A percentile compares a stretch with the other conserved stretches of the same genome.
Evolutionary conservation across 2,888 invertebrate species (phyloP).

Genomic region (Acleris holmiana): DNA sequence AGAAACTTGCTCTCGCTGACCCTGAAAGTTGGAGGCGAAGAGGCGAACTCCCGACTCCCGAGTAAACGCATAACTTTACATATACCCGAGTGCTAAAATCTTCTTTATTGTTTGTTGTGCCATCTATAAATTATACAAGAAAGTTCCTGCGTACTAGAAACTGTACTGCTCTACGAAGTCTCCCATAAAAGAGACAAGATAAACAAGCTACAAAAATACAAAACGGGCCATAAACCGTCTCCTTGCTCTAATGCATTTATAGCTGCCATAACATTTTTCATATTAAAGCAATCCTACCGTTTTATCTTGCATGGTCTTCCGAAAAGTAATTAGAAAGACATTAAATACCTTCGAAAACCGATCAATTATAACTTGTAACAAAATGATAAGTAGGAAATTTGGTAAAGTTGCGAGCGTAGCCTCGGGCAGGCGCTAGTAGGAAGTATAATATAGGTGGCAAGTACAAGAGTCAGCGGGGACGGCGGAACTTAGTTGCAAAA

Average conservation of each 20-base stretch:
- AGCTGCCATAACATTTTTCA: conserved; percentile 17
- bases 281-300: background rate
- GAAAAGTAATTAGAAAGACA: conserved; percentile 19
- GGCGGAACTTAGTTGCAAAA: conserved; percentile 77
- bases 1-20: conserved; percentile 30
- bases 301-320: background rate
- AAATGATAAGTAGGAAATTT: conserved; percentile 26
- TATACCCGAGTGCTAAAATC: conserved; percentile 22
- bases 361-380: conserved; percentile 25
- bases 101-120: conserved; percentile 21
- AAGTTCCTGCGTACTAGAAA: conserved; percentile 3
- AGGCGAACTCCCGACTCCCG: conserved; percentile 14
- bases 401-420: conserved; percentile 24
- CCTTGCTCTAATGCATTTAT: conserved; percentile 24
- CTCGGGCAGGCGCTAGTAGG: conserved; percentile 18
- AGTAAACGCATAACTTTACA: conserved; percentile 16
- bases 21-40: conserved; percentile 30
- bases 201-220: conserved; percentile 27
- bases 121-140: conserved; percentile 24
- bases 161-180: background rate
- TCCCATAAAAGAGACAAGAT: conserved; percentile 9
- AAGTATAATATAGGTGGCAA: conserved; percentile 31
- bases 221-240: conserved; percentile 20
- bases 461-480: conserved; percentile 48
- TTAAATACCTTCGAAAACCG: conserved; percentile 19